phyloP scores from a whole-genome alignment of 2,113 vertebrate species.

The Electrona antarctica region DNA sequence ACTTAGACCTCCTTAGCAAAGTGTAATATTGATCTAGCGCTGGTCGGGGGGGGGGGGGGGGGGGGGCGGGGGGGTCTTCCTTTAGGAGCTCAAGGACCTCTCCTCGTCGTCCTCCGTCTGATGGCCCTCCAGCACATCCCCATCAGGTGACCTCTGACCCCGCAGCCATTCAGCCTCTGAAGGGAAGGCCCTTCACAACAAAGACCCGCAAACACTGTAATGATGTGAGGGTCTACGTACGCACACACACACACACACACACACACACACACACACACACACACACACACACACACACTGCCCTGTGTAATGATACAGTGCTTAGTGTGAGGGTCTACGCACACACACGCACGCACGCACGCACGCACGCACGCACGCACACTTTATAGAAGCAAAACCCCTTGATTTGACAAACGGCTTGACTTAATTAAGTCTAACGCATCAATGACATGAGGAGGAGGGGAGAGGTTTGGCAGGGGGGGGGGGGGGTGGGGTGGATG shows the following conservation, averaged over 20 bases:
- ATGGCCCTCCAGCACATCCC: slow-evolving; percentile 80
- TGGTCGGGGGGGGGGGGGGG: too few species aligned
- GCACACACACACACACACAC: too few species aligned
- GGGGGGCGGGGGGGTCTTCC: slow-evolving; percentile 49
- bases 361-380: slow-evolving; percentile 18
- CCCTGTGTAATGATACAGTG: slow-evolving; percentile 79
- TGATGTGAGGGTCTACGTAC: too few species aligned
- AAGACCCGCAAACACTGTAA: slow-evolving; percentile 84
- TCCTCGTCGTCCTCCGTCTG: slow-evolving; percentile 1
- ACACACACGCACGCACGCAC: too few species aligned
- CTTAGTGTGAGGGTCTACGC: slow-evolving; percentile 52
- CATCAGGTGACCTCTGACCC: slow-evolving; percentile 83
- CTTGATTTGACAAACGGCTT: neutral
- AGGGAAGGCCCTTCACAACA: slow-evolving; percentile 82
- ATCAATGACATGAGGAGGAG: neutral
- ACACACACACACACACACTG: too few species aligned
- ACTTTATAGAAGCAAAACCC: too few species aligned
- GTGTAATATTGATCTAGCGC: slow-evolving; percentile 82
- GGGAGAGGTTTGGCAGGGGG: neutral
- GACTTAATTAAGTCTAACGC: neutral
- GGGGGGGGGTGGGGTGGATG: too few species aligned
- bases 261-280: too few species aligned
- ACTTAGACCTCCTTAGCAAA: slow-evolving; percentile 71
- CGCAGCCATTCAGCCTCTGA: slow-evolving; percentile 83
- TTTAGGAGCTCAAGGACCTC: slow-evolving; percentile 38